Percentiles rank a stretch among this genome's conserved stretches.
Conservation (phyloP, 2,797 vertebrate species). For the Peromyscus aztecus region DNA sequence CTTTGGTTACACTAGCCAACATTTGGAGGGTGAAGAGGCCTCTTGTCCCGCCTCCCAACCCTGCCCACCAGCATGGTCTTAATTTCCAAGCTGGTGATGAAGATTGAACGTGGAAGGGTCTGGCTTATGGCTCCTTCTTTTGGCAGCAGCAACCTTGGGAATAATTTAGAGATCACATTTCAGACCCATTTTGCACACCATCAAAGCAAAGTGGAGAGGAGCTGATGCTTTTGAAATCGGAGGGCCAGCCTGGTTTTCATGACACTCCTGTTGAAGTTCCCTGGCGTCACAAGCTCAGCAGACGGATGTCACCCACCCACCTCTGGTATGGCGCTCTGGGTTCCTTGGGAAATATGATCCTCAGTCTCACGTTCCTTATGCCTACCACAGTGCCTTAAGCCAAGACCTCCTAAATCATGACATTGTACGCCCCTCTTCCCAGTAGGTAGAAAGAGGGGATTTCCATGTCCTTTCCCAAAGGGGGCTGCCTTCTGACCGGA, state of each 20-base stretch:
- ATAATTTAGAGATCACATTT: conserved; percentile 88
- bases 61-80: conserved; percentile 78
- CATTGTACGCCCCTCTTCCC: background rate
- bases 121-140: conserved; percentile 86
- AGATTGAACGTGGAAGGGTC: conserved; percentile 84
- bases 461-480: conserved; percentile 45
- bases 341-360: conserved; percentile 80
- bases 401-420: conserved; percentile 79
- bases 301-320: conserved; percentile 76
- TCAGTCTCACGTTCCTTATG: conserved; percentile 78
- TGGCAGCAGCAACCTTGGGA: conserved; percentile 87
- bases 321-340: conserved; percentile 80
- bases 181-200: conserved; percentile 86
- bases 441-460: background rate
- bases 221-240: conserved; percentile 83
- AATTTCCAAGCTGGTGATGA: conserved; percentile 84
- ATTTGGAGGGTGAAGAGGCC: conserved; percentile 71
- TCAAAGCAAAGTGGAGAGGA: conserved; percentile 83
- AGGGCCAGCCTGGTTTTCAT: conserved; percentile 82
- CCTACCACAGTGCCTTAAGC: conserved; percentile 78
- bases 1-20: conserved; percentile 71
- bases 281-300: conserved; percentile 69
- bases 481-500: conserved; percentile 45
- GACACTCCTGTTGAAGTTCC: conserved; percentile 75
- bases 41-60: conserved; percentile 61